Evolutionary conservation across 2,888 invertebrate genomes (phyloP).

Genomic region (Abrostola tripartita): DNA sequence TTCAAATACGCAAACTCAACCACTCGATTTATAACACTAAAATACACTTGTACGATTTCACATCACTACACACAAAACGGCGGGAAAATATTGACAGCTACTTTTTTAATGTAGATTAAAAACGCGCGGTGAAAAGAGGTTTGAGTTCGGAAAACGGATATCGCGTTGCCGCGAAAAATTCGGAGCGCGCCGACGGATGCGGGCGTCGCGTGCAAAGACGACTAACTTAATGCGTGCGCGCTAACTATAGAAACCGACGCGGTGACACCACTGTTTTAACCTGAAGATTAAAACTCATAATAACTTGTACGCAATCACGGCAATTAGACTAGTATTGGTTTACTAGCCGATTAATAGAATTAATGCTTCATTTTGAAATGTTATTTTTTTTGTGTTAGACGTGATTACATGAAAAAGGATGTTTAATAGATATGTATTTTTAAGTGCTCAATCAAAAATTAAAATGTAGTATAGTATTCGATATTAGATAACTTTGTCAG

Average conservation of each 20-base stretch:
- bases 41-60: slow-evolving; percentile 54
- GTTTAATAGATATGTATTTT: not conserved
- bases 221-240: slow-evolving; percentile 76
- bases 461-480: not conserved
- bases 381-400: slow-evolving; percentile 20
- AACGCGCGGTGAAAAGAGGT: slow-evolving; percentile 50
- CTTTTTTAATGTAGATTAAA: slow-evolving; percentile 45
- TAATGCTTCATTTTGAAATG: slow-evolving; percentile 33
- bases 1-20: slow-evolving; percentile 76
- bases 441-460: no score
- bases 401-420: slow-evolving; percentile 2
- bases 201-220: slow-evolving; percentile 82
- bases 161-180: slow-evolving; percentile 77
- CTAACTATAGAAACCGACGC: slow-evolving; percentile 72
- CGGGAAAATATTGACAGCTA: slow-evolving; percentile 51
- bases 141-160: slow-evolving; percentile 64
- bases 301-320: slow-evolving; percentile 47
- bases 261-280: slow-evolving; percentile 63
- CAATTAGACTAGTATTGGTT: slow-evolving; percentile 41
- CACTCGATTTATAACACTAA: slow-evolving; percentile 58
- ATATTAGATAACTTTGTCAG: not conserved
- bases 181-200: slow-evolving; percentile 75
- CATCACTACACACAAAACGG: slow-evolving; percentile 63
- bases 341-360: slow-evolving; percentile 51
- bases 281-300: slow-evolving; percentile 51